Evolutionary conservation across 2,797 vertebrate genomes (phyloP), one percentile per base, ranked within the genome.

Genomic region (Muraenolepis orangiensis): DNA sequence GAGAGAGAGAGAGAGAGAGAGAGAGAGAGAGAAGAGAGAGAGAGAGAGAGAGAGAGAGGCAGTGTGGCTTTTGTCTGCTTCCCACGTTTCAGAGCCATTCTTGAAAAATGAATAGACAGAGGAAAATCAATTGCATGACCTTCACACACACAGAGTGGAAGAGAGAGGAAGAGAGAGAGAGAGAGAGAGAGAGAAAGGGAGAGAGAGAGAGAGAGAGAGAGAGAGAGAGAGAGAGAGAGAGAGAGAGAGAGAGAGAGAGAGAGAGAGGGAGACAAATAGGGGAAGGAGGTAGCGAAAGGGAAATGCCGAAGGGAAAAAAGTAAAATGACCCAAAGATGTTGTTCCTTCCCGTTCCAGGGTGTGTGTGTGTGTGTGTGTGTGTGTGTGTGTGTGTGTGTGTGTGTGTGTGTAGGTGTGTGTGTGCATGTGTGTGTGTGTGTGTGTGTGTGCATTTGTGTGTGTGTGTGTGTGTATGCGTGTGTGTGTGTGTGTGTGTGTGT

Each of bases 41-140:
- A 79, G 84, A 76, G 81, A 82, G 78, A 85, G 82, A 79, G 57
- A 31, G 83, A 77, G 80, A 85, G 76, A 82, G 88, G 85, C 78
- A 71, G 77, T 87, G 87, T 92, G 90, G 91, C 93, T 94, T 94
- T 94, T 94, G 93, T 95, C 93, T 95, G 94, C 93, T 93, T 95
- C 91, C 93, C 94, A 94, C 94, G 93, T 94, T 93, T 95, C 91
- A 94, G 94, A 94, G 93, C 91, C 92, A 93, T 92, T 92, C 93
- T 93, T 94, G 93, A 95, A 94, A 94, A 95, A 94, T 94, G 93
- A 94, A 94, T 94, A 93, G 93, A 94, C 93, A 93, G 93, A 94
- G 88, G 91, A 94, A 95, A 95, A 94, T 95, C 94, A 95, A 95
- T 95, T 93, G 94, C 91, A 92, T 94, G 94, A 94, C 94, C 94